Evolutionary conservation across 2,797 vertebrate species (phyloP), one percentile per base, ranked within the genome.

Genomic region (Cynopterus sphinx): DNA sequence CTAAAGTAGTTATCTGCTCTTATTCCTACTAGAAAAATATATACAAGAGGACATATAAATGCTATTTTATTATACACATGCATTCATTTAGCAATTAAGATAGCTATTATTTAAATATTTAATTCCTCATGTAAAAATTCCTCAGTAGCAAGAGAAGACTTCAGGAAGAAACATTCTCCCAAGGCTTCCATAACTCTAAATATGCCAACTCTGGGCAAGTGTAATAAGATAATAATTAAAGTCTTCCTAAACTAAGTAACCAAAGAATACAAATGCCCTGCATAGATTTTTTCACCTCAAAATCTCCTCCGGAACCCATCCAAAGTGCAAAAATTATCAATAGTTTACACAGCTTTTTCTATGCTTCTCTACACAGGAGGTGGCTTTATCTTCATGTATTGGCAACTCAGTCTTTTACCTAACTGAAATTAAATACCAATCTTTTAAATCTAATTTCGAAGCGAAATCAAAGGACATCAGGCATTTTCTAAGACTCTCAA

Each of bases 101-200:
- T 68, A 74, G 28, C 41, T 85, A 88, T 26, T 86, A 59, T 55
- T 68, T 92, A 91, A 95, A 83, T 19, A 59, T 84, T 83, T 78
- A 59, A 61, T n/a, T 78, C 41, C 33, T 94, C n/a, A 39, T 2
- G 46, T 93, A 71, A 92, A 92, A 92, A 85, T 65, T 79, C 57
- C 81, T 49, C 33, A 75, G 41, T 57, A 57, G 74, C 33, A 39
- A 79, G 26, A 63, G 24, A 90, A 43, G n/a, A 70, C 11, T 78
- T 87, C 16, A 85, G 41, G 65, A 59, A 71, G 33, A 90, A 33
- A 68, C 39, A 28, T 53, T 49, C 75, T 65, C 75, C 33, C 63
- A 81, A 17, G 16, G 13, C 28, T 87, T 65, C 90, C 67, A 88
- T 22, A 93, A 75, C 31, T 83, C 79, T 46, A 73, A 86, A 28